Evolutionary conservation across 2,113 vertebrate species (phyloP).

Genomic region (Mellivora capensis): DNA sequence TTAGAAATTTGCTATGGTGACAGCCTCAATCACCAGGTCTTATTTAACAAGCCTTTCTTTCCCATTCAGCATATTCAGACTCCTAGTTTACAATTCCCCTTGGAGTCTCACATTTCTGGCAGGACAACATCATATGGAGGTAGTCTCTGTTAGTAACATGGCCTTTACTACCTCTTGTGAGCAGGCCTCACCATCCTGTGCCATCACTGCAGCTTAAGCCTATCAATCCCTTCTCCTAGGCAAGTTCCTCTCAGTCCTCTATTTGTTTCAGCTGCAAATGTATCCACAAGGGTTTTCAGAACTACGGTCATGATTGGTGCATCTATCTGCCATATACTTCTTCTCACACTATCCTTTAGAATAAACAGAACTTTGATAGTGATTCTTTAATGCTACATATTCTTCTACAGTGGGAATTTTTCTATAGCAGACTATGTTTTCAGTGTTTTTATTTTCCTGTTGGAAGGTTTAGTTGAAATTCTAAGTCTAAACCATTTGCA

Average conservation of each 20-base stretch:
- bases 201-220: not conserved
- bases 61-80: not conserved
- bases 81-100: not conserved
- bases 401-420: not conserved
- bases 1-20: slow-evolving; percentile 4
- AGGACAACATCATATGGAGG: not conserved
- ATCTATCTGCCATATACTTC: not conserved
- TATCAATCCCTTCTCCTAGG: not conserved
- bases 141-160: not conserved
- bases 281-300: not conserved
- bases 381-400: not conserved
- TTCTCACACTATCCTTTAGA: not conserved
- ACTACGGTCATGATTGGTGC: not conserved
- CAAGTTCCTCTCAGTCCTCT: not conserved
- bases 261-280: not conserved
- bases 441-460: slow-evolving; percentile 8
- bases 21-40: not conserved
- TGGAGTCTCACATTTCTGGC: not conserved
- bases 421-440: not conserved
- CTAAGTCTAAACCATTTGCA: not conserved
- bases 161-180: not conserved
- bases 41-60: not conserved
- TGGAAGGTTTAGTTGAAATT: not conserved
- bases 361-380: not conserved
- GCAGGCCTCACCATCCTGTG: not conserved